Percentiles rank a stretch among this genome's conserved stretches.
phyloP scores from a whole-genome alignment of 2,113 vertebrate species.

The Asarcornis scutulata region DNA sequence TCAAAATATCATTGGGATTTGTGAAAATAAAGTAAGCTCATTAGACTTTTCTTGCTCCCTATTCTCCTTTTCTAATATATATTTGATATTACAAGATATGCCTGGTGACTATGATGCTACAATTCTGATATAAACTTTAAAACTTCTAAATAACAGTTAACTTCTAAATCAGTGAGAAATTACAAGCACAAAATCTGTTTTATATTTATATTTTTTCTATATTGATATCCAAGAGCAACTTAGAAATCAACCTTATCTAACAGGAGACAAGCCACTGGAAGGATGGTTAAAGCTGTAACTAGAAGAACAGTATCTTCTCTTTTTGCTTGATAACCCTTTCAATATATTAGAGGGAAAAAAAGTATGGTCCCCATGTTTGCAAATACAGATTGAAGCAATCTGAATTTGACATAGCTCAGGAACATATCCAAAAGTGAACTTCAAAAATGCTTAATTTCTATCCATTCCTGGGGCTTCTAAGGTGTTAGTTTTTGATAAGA shows the following conservation, averaged over 20 bases:
- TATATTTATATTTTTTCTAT: background rate
- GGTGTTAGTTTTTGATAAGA: background rate
- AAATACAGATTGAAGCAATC: background rate
- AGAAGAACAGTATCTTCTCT: background rate
- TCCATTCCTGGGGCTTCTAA: background rate
- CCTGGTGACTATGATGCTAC: background rate
- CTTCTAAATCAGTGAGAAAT: background rate
- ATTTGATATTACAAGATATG: background rate
- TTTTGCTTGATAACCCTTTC: background rate
- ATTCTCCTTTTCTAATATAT: background rate
- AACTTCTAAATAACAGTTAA: background rate
- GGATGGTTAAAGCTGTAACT: background rate
- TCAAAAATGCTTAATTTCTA: background rate
- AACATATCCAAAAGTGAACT: background rate
- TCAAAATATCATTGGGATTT: background rate
- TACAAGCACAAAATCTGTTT: accelerated
- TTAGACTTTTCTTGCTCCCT: background rate
- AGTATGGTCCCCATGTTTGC: background rate
- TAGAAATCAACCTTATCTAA: background rate
- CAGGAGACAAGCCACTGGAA: background rate
- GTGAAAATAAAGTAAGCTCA: background rate
- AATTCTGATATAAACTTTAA: background rate
- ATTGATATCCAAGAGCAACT: background rate
- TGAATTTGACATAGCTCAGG: background rate
- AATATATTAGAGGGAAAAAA: background rate